Evolutionary conservation across 2,797 vertebrate genomes (phyloP), one percentile per base, ranked within the genome.

Genomic region (Rhabdomys pumilio): DNA sequence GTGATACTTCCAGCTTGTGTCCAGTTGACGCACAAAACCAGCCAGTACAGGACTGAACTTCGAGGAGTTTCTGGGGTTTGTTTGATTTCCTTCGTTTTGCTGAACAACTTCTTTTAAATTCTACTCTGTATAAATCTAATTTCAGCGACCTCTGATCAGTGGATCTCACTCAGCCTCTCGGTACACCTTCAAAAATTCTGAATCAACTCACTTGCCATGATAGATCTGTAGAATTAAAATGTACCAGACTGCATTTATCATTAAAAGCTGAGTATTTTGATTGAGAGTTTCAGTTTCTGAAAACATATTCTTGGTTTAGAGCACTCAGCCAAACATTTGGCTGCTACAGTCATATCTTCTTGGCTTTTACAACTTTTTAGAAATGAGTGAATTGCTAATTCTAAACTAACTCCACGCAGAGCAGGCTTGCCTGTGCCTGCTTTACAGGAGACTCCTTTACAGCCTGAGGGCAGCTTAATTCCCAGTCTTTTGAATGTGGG

Each of bases 361-460:
- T 81, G 47, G 15, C 57, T 63, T 82, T 89, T n/a, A 84, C 38
- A 53, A 0, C 31, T n/a, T 34, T 67, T 67, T 44, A 31, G 22
- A 50, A 59, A 65, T 50, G 38, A 53, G 0, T 55, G 41, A 75
- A 53, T 61, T 17, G 19, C 41, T 38, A 77, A 24, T 7, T 4
- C 44, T 50, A 22, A 53, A 38, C 3, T 29, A n/a, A 73, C 9
- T 63, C 73, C 61, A 38, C 61, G 10, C 15, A 63, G 34, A 6
- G 13, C 53, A 34, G 77, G 50, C 0, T 89, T 1, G 17, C 14
- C 17, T 15, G 44, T 17, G 31, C 0, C 9, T 0, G 4, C 73
- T 20, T 44, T 41, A 10, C 6, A 22, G 1, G 1, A 22, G 47
- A 31, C 22, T 89, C 29, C 31, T 15, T 89, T 38, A 44, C 13